Evolutionary conservation across 2,113 vertebrate species (phyloP), one percentile per base, ranked within the genome.

Genomic region (Phrynosoma platyrhinos): DNA sequence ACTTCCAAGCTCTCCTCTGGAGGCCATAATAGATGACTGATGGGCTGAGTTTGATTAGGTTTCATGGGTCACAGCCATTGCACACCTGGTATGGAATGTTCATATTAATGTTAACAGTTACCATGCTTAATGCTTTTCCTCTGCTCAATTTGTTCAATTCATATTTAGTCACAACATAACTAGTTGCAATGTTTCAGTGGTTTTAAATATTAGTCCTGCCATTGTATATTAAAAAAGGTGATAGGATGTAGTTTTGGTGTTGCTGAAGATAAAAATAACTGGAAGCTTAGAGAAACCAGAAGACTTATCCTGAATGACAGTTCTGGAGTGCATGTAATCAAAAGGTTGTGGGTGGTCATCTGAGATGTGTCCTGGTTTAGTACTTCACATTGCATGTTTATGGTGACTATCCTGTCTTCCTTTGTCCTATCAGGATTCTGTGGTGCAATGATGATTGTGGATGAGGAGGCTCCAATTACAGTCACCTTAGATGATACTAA

Each of bases 401-500:
- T 89, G 30, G 13, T 90, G 30, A 52, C 25, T 6, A 27, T 91
- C 27, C 55, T 47, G 4, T 32, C 81, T 42, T 84, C 20, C 66
- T 84, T 92, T 88, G 30, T 88, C 7, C 8, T 27, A 58, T 91
- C 92, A 99, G 99, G 98, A 92, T 99, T 96, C 78, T 99, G 98
- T 53, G 98, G 98, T 84, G 97, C 55, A 76, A 98, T 99, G 94
- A 83, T 98, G 84, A 98, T 99, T 32, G 97, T 99, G 93, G 98
- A 99, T 78, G 98, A 99, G 14, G 98, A 97, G 0, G 95, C 98
- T 71, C 98, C 99, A 53, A 97, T 99, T 75, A 96, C 98, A 83
- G 95, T 99, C 95, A 98, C 99, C 1, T 91, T 99, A 82, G 99
- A 99, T 87, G 99, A 99, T 95, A 98, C 98, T 0, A 99, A 99